Percentiles rank a stretch among this genome's conserved stretches.
Conservation (phyloP, 1,140 invertebrate species). For the Cheumatopsyche charites region DNA sequence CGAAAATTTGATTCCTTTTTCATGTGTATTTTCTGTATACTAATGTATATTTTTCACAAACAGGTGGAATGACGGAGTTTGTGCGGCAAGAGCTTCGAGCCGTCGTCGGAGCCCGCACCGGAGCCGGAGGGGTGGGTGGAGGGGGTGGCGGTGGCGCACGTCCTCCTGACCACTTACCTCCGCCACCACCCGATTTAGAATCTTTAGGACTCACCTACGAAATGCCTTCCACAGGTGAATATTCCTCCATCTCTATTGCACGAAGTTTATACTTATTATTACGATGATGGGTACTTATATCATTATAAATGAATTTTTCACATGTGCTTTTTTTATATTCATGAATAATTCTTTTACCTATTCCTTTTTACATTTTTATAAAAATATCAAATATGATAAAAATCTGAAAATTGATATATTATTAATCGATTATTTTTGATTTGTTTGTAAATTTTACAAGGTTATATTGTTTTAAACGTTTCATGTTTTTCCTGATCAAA, state of each 20-base stretch:
- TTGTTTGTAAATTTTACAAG: too few relatives aligned
- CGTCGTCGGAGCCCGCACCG: constrained; percentile 81
- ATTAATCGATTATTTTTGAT: too few relatives aligned
- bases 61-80: constrained; percentile 70
- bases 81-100: constrained; percentile 88
- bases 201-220: constrained; percentile 72
- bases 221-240: constrained; percentile 67
- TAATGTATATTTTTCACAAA: constrained; percentile 12
- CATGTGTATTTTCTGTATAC: not conserved
- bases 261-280: not conserved
- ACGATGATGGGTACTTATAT: not conserved
- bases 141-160: constrained; percentile 36
- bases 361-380: too few relatives aligned
- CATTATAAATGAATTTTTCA: not conserved
- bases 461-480: too few relatives aligned
- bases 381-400: too few relatives aligned
- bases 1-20: not conserved
- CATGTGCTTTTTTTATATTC: not conserved
- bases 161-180: constrained; percentile 49
- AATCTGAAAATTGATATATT: too few relatives aligned
- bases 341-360: too few relatives aligned
- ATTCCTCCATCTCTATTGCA: constrained; percentile 7
- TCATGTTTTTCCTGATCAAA: too few relatives aligned
- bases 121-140: constrained; percentile 49
- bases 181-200: constrained; percentile 67